Evolutionary conservation across 2,113 vertebrate species (phyloP).

Genomic region (Haemorhous mexicanus): DNA sequence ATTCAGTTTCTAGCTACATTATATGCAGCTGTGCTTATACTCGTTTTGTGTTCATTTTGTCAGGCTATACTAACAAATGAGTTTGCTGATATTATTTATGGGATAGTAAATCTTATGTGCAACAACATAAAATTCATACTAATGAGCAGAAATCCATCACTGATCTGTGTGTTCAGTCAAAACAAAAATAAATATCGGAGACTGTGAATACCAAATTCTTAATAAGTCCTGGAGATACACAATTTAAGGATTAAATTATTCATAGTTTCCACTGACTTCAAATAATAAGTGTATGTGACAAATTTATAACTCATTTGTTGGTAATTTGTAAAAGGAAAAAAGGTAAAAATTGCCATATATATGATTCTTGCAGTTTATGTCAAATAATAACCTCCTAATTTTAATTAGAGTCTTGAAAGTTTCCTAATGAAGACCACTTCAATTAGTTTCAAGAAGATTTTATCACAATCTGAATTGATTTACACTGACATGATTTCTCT

Average conservation of each 20-base stretch:
- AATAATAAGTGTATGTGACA: background rate
- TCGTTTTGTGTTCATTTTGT: slow-evolving; percentile 36
- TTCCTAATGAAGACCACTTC: slow-evolving; percentile 14
- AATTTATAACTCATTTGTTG: slow-evolving; percentile 1
- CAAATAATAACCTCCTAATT: background rate
- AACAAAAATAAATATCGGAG: slow-evolving; percentile 55
- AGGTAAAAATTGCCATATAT: background rate
- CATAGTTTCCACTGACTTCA: slow-evolving; percentile 6
- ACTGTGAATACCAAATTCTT: slow-evolving; percentile 17
- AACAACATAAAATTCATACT: slow-evolving; percentile 58
- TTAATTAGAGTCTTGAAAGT: background rate
- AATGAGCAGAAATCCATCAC: slow-evolving; percentile 63
- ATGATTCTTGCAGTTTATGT: background rate
- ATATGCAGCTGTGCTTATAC: slow-evolving; percentile 12
- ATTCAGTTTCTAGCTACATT: slow-evolving; percentile 17
- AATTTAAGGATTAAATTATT: slow-evolving; percentile 38
- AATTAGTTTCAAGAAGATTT: slow-evolving; percentile 23
- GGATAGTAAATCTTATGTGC: slow-evolving; percentile 53
- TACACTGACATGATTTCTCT: background rate
- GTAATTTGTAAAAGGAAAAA: background rate
- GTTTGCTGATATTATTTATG: slow-evolving; percentile 61
- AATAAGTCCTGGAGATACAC: background rate
- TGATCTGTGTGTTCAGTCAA: slow-evolving; percentile 50
- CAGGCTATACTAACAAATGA: slow-evolving; percentile 49
- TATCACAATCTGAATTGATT: background rate